Evolutionary conservation across 2,797 vertebrate genomes (phyloP).

Genomic region (Menidia menidia): DNA sequence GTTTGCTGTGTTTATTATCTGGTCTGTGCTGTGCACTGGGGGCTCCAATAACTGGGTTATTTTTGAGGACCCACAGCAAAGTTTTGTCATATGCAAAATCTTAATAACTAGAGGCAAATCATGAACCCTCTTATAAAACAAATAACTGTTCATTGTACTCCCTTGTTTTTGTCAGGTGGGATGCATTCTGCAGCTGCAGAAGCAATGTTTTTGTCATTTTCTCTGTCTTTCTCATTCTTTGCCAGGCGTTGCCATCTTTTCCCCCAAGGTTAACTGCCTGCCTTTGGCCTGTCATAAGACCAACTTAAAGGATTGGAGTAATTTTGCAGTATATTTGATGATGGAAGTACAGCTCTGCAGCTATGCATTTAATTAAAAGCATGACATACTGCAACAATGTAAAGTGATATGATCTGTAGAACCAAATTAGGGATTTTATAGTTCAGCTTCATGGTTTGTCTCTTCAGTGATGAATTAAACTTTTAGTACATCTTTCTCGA

Average conservation of each 20-base stretch:
- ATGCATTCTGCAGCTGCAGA: background rate
- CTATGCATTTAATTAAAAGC: conserved; percentile 47
- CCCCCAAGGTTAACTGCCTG: conserved; percentile 59
- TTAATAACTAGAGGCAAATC: background rate
- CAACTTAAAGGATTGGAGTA: conserved; percentile 49
- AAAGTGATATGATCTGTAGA: conserved; percentile 1
- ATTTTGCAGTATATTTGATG: conserved; percentile 54
- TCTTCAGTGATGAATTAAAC: conserved; percentile 10
- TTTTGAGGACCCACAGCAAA: background rate
- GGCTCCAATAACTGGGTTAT: background rate
- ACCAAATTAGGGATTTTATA: conserved; percentile 15
- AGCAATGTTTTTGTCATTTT: conserved; percentile 1
- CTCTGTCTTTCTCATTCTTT: background rate
- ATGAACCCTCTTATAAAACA: background rate
- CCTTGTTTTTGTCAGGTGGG: background rate
- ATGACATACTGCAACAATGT: conserved; percentile 29
- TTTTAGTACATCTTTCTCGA: background rate
- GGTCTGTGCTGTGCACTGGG: background rate
- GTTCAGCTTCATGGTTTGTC: conserved; percentile 2
- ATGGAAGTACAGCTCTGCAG: conserved; percentile 24
- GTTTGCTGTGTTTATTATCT: conserved; percentile 1
- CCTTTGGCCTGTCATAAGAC: conserved; percentile 47
- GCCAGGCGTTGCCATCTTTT: conserved; percentile 39
- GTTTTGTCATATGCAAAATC: conserved; percentile 7
- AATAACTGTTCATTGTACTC: background rate